Conservation (phyloP, 2,888 invertebrate species). For the Yponomeuta sedellus region DNA sequence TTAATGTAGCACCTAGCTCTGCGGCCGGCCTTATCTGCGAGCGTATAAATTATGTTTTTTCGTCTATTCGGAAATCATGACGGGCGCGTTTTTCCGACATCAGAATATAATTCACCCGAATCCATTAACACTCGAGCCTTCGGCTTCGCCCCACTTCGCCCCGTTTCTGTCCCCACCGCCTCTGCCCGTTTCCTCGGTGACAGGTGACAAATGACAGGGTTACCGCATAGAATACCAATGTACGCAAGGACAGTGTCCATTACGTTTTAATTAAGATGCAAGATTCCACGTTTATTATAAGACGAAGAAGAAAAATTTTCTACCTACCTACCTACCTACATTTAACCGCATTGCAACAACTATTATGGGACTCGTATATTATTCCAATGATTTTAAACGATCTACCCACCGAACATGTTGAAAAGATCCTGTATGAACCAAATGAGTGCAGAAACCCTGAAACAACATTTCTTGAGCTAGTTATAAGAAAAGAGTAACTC, state of each 20-base stretch:
- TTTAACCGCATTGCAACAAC: no score
- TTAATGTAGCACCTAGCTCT: neutral
- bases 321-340: no score
- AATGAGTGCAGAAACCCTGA: no score
- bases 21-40: neutral
- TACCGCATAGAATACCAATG: neutral
- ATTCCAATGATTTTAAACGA: no score
- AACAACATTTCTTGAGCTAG: no score
- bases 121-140: slow-evolving; percentile 10
- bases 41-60: neutral
- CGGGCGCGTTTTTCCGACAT: neutral
- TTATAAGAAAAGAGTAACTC: no score
- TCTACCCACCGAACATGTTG: no score
- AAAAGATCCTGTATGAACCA: no score
- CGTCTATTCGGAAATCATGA: slow-evolving; percentile 2
- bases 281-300: no score
- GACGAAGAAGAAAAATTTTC: no score
- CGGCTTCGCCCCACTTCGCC: neutral
- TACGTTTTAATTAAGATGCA: no score
- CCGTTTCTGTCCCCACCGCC: neutral
- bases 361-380: no score
- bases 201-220: slow-evolving; percentile 1
- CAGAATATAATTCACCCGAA: slow-evolving; percentile 9
- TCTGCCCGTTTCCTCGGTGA: neutral
- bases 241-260: neutral